Base-by-base conservation (phyloP, 2,888 invertebrate species). In the Yponomeuta malinellus region DNA sequence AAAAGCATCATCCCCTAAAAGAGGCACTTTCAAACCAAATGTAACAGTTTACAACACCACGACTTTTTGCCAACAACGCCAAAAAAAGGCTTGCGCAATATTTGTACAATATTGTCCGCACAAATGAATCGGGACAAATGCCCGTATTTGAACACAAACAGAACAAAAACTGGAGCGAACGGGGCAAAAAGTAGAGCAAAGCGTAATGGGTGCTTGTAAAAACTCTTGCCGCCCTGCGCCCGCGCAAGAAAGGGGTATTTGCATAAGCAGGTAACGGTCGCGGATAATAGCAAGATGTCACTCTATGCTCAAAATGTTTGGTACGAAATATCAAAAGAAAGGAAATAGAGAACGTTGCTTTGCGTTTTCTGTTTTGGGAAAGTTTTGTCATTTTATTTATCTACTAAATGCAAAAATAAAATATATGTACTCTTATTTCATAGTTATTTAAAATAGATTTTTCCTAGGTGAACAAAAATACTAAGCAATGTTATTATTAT, bases 131-230 rank as follows among this genome's bases (percentile, higher is more conserved):
- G 15, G 52, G 52, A 59, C 48, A 67, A 29, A 63, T 63, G 76
- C 78, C 75, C 84, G 77, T 86, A 86, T 86, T 84, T 82, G 81
- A 80, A 70, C 70, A 71, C 72, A 70, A 65, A 72, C 71, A 37
- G 52, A 63, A 75, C 78, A 87, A 87, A 87, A 87, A 88, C 82
- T 85, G 74, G 87, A 85, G 86, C 86, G 85, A 80, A 76, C 74
- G 72, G 52, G 66, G 76, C 78, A 87, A 87, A 87, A 87, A 88
- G 82, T 85, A 74, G 87, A 85, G 86, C 86, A 85, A 80, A 81
- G 76, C 75, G 72, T 71, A 64, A 52, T 23, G 70, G 73, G 72
- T 8, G 43, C 77, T 78, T 71, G 67, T 52, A 79, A 80, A 80
- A 78, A 73, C 66, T 70, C 64, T 74, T 75, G 77, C 74, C 77